Base-by-base conservation (phyloP, 2,797 vertebrate genomes). In the Lophius americanus region DNA sequence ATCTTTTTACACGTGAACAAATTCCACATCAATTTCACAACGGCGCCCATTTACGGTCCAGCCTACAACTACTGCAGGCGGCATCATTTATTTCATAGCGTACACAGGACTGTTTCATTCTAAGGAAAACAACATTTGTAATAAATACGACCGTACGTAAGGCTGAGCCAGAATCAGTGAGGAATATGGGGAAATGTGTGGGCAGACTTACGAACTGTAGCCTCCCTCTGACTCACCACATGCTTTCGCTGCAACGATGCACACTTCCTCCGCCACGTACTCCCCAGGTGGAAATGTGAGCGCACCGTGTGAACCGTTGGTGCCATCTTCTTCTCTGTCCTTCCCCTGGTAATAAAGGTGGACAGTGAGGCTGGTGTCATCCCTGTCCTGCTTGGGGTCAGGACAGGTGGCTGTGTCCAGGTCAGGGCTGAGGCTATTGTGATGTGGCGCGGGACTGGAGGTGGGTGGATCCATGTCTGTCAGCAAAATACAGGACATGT, bases 181-280 rank as follows among this genome's bases (percentile, higher is more conserved):
- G 9, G 54, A 4, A 47, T 46, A 11, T 50, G 14, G 7, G 36
- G 49, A 37, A 38, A 63, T 23, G 35, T 41, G 43, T n/a, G 51
- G 39, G 36, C 5, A 53, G 48, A 63, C 37, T 38, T 59, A 6
- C 60, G 43, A 61, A 60, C 50, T 56, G 60, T 79, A 68, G 70
- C 60, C 11, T 7, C 48, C 13, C 10, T 48, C 37, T 48, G 39
- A 85, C 95, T 94, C 85, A 98, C 97, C 96, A 64, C 96, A 97
- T 14, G 95, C 92, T 93, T 95, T 96, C 57, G 96, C 96, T 54
- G 96, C 96, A 62, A 81, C 84, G 76, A 96, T 64, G 53, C 96
- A 98, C 58, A 99, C 93, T 67, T 98, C 96, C 90, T 99, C 96
- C 4, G 94, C 94, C 39, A 95, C 81, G 33, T 97, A 96, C 12